These are phyloP conservation scores for Malacosoma neustria DNA, from an alignment of 2,888 invertebrate species.

Conservation along the genomic window DNA sequence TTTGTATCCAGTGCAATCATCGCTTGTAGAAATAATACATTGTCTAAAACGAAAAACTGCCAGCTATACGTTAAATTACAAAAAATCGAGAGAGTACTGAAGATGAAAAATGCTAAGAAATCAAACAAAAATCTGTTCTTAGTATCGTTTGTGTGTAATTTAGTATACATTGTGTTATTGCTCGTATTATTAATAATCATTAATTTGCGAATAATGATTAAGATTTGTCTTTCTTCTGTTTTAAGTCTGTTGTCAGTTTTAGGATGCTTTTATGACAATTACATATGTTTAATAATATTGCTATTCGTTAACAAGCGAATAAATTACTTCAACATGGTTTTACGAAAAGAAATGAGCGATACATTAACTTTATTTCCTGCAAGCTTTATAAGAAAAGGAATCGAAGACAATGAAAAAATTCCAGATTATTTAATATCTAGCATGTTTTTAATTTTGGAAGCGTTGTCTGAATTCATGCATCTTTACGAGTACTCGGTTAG, in stretches of 20 bases:
- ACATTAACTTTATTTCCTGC: neutral
- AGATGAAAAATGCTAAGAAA: slow-evolving; percentile 19
- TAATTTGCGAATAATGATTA: slow-evolving; percentile 19
- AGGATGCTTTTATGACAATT: slow-evolving; percentile 24
- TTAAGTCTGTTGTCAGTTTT: slow-evolving; percentile 16
- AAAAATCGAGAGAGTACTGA: slow-evolving; percentile 35
- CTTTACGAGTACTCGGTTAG: slow-evolving; percentile 37
- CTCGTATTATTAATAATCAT: slow-evolving; percentile 11
- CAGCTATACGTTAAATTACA: slow-evolving; percentile 45
- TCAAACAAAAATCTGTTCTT: slow-evolving; percentile 21
- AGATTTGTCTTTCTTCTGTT: slow-evolving; percentile 17
- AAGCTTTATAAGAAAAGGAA: neutral
- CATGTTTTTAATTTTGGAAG: slow-evolving; percentile 27
- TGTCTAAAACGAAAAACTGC: slow-evolving; percentile 17
- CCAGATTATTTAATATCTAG: slow-evolving; percentile 20
- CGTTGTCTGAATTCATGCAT: slow-evolving; percentile 28
- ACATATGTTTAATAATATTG: slow-evolving; percentile 24
- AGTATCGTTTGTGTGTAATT: slow-evolving; percentile 5
- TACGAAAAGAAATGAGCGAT: slow-evolving; percentile 12
- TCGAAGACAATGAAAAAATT: slow-evolving; percentile 5
- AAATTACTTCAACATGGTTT: slow-evolving; percentile 25
- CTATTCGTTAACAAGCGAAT: slow-evolving; percentile 25
- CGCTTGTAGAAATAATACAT: slow-evolving; percentile 24
- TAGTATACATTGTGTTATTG: slow-evolving; percentile 12
- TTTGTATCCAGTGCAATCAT: slow-evolving; percentile 19